Evolutionary conservation across 2,113 vertebrate genomes (phyloP).

Genomic region (Podarcis cretensis): DNA sequence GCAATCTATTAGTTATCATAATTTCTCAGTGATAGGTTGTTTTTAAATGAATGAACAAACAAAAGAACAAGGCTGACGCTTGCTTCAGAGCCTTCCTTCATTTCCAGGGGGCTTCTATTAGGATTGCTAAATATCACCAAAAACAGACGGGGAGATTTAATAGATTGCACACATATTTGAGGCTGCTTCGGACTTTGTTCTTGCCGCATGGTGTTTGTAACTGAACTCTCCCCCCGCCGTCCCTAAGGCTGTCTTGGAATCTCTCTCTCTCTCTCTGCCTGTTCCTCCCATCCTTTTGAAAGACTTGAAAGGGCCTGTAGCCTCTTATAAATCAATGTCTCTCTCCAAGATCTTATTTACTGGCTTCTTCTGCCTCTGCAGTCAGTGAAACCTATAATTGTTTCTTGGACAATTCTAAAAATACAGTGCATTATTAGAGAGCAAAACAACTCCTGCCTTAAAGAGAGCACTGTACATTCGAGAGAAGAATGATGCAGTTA

Average conservation of each 20-base stretch:
- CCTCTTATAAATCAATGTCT: constrained; percentile 30
- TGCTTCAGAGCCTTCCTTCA: neutral
- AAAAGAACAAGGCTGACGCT: neutral
- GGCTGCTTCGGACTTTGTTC: constrained; percentile 25
- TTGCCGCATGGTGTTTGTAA: constrained; percentile 16
- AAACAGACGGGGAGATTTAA: neutral
- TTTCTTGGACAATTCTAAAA: constrained; percentile 47
- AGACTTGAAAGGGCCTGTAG: neutral
- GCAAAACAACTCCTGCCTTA: neutral
- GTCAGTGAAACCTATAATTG: neutral
- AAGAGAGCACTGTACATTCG: constrained; percentile 22
- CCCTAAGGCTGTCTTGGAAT: neutral
- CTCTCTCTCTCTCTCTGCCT: neutral
- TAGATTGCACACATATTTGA: constrained; percentile 10
- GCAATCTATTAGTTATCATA: neutral
- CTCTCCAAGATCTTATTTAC: constrained; percentile 22
- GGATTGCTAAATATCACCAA: neutral
- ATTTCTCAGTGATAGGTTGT: neutral
- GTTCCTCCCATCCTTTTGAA: constrained; percentile 8
- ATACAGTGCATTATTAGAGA: neutral
- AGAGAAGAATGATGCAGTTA: constrained; percentile 7
- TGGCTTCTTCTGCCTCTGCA: neutral
- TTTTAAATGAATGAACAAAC: neutral
- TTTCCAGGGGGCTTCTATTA: neutral
- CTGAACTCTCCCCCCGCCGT: neutral